These are phyloP conservation scores for Eilema griseolum DNA, from an alignment of 2,888 invertebrate genomes.

Conservation along the genomic window DNA sequence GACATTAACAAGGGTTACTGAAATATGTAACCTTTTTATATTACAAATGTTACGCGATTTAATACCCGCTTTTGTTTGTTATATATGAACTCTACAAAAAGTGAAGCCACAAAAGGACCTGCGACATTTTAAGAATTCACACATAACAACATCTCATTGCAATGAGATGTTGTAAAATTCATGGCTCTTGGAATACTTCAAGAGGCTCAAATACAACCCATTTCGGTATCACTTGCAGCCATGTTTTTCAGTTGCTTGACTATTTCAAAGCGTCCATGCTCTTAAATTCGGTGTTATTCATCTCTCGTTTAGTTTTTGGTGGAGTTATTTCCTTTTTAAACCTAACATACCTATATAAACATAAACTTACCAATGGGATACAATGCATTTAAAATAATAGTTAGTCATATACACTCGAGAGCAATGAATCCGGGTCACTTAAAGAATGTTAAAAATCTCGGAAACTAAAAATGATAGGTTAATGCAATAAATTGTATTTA, in stretches of 20 bases:
- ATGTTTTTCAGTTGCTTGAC: slow-evolving; percentile 26
- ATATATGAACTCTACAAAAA: slow-evolving; percentile 42
- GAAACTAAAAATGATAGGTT: no score
- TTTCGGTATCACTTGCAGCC: slow-evolving; percentile 23
- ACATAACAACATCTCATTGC: slow-evolving; percentile 23
- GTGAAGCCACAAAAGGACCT: slow-evolving; percentile 30
- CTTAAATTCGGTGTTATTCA: background rate
- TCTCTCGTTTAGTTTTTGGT: background rate
- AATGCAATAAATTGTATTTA: no score
- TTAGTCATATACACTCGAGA: no score
- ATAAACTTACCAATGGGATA: no score
- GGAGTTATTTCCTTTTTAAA: no score
- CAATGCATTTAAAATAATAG: no score
- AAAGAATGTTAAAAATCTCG: no score
- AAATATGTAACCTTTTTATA: slow-evolving; percentile 59
- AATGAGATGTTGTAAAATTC: slow-evolving; percentile 32
- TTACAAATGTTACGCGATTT: slow-evolving; percentile 48
- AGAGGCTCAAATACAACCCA: slow-evolving; percentile 25
- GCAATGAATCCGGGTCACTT: no score
- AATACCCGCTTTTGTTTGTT: slow-evolving; percentile 32
- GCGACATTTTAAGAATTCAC: slow-evolving; percentile 35
- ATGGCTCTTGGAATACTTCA: slow-evolving; percentile 20
- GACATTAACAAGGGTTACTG: slow-evolving; percentile 70
- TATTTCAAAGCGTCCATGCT: slow-evolving; percentile 24
- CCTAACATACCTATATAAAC: no score